Base-by-base conservation (phyloP, 2,797 vertebrate genomes). In the Ctenochaetus hawaiiensis region DNA sequence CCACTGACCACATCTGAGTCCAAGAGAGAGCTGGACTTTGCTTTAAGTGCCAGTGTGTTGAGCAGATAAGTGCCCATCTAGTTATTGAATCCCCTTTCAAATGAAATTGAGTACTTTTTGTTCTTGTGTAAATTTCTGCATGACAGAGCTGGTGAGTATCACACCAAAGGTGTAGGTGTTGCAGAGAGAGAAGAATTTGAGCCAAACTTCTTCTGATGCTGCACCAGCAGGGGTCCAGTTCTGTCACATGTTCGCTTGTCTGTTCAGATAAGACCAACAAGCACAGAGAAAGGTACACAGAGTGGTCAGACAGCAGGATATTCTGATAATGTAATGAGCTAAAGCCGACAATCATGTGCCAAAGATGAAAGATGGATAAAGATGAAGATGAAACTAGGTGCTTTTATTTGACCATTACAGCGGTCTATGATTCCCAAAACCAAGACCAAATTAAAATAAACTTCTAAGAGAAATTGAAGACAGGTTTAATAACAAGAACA, bases 221-320 rank as follows among this genome's bases (percentile, higher is more conserved):
- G n/a, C 12, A 71, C 51, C 9, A 76, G 72, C 72, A 59, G 83
- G 83, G 75, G 79, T 66, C 70, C 67, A 14, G 20, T 62, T 62
- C 70, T 88, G 77, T 88, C 81, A 87, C 82, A 82, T 90, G 83
- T 72, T 77, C 1, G 16, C 63, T 63, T 86, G 84, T 88, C 80
- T 75, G 72, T 59, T 83, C 66, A 68, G 65, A 92, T 89, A 81
- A 89, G 54, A 60, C n/a, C 47, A 75, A 34, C 2, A 8, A 66
- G 45, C 49, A 8, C 34, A 66, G 62, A 67, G 54, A 70, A 56
- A 77, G 59, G 18, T 20, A 52, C 11, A 57, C 52, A 49, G 34
- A 56, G 58, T 72, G 60, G n/a, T 67, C 48, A 62, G 68, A 57
- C 70, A 81, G 84, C 70, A 72, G 52, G 61, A 39, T 44, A 37